These are phyloP conservation scores for Xenentodon cancila DNA, from an alignment of 2,797 vertebrate genomes.

Conservation along the genomic window DNA sequence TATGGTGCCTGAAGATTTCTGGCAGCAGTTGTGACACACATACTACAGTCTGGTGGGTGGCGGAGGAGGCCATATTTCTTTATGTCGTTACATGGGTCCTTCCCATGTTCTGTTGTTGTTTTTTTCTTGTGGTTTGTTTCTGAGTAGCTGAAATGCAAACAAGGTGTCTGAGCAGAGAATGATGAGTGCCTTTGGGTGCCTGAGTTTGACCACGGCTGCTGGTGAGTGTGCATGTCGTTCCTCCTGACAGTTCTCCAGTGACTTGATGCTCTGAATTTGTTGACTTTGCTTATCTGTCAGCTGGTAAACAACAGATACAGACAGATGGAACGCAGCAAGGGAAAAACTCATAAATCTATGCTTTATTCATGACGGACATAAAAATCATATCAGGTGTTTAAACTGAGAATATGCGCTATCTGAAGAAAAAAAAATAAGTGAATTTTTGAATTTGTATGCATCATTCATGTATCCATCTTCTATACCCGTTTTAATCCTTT, in stretches of 20 bases:
- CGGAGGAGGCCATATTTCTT: constrained; percentile 56
- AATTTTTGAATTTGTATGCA: no score
- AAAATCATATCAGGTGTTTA: no score
- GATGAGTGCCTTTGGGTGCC: constrained; percentile 16
- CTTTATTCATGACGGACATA: no score
- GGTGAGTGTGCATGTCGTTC: constrained; percentile 26
- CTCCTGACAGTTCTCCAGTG: constrained; percentile 21
- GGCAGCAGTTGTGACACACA: constrained; percentile 39
- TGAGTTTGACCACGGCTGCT: constrained; percentile 36
- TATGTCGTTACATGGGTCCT: constrained; percentile 40
- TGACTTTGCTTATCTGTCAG: constrained; percentile 43
- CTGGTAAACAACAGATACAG: constrained; percentile 28
- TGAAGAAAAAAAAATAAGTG: no score
- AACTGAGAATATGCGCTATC: no score
- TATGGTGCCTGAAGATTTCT: constrained; percentile 58
- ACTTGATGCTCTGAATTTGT: constrained; percentile 36
- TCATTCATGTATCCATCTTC: no score
- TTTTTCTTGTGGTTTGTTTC: constrained; percentile 23
- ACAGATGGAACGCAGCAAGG: constrained; percentile 15
- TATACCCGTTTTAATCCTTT: no score
- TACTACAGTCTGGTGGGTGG: constrained; percentile 40
- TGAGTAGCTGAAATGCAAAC: constrained; percentile 70
- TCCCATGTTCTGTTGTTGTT: constrained; percentile 39
- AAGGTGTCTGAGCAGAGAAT: constrained; percentile 34
- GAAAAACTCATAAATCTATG: background rate